Base-by-base conservation (phyloP, 2,113 vertebrate genomes). In the Lontra canadensis region DNA sequence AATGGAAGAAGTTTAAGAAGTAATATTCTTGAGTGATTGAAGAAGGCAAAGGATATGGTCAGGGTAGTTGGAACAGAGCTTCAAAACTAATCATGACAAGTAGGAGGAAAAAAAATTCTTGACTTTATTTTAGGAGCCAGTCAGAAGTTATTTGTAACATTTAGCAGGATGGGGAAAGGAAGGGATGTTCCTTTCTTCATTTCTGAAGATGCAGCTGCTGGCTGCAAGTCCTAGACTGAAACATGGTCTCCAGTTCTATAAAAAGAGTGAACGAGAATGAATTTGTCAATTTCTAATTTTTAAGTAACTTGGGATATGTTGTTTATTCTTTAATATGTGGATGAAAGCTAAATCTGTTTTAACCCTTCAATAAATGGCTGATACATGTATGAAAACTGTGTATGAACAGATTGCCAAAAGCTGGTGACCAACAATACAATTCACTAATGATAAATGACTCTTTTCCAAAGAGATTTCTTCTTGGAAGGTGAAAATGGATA, bases 41-140 rank as follows among this genome's bases (percentile, higher is more conserved):
- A 90, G 25, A 79, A 73, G 26, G 52, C 21, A 82, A 13, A 94
- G 29, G 61, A 71, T 85, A 83, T 34, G 17, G 25, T 74, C 61
- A 20, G 79, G 42, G 25, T n/a, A 94, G 73, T 26, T 95, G 76
- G 74, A 90, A 78, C 4, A 90, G 55, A 92, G 39, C 36, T 84
- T 90, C 44, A 78, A 95, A 96, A 95, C 29, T 83, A 79, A 89
- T 74, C 82, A 84, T 42, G 79, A 92, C 39, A 93, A 42, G 31
- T 39, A 84, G 44, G 31, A 81, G 71, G 34, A 9, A 79, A 87
- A 88, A 91, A 76, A 57, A 44, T 52, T 52, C 31, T 65, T 76
- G 31, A 84, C 34, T 95, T 73, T 84, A 93, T 92, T 94, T 90
- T 76, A 65, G 78, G 34, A 91, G 44, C 25, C 18, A 89, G 69